These are phyloP conservation scores for Falco rusticolus DNA, from an alignment of 2,797 vertebrate genomes.

Conservation along the genomic window DNA sequence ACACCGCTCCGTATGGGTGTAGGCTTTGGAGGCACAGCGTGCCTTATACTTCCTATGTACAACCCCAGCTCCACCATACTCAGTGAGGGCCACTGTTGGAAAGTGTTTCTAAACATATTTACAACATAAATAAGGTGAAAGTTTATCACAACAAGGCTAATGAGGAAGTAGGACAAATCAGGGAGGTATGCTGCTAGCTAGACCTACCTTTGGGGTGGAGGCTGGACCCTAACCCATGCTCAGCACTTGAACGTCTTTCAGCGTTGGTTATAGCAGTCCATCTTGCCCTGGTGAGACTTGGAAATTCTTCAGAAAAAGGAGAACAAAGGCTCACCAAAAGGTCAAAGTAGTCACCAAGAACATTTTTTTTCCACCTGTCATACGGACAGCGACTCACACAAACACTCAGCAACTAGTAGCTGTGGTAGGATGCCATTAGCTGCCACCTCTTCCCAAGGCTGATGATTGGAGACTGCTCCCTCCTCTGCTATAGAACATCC, in stretches of 20 bases:
- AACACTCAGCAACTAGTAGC: not conserved
- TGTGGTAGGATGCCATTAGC: not conserved
- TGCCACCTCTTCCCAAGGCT: not conserved
- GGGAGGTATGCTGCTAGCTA: not conserved
- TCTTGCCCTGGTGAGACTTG: not conserved
- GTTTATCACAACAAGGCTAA: not conserved
- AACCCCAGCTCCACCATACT: not conserved
- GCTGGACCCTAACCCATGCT: not conserved
- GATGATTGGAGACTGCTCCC: not conserved
- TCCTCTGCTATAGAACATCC: not conserved
- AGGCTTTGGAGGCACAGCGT: not conserved
- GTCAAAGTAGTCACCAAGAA: not conserved
- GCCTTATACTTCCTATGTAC: not conserved
- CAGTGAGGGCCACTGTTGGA: not conserved
- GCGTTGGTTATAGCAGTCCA: rapidly evolving
- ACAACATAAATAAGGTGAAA: not conserved
- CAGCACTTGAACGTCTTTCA: not conserved
- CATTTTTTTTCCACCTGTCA: not conserved
- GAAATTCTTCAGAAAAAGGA: not conserved
- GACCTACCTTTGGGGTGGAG: not conserved
- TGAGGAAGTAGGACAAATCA: not conserved
- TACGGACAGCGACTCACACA: not conserved
- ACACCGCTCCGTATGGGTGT: not conserved
- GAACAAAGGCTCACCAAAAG: not conserved
- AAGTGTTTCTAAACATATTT: not conserved